Evolutionary conservation across 2,113 vertebrate species (phyloP), one percentile per base, ranked within the genome.

Genomic region (Butorides virescens): DNA sequence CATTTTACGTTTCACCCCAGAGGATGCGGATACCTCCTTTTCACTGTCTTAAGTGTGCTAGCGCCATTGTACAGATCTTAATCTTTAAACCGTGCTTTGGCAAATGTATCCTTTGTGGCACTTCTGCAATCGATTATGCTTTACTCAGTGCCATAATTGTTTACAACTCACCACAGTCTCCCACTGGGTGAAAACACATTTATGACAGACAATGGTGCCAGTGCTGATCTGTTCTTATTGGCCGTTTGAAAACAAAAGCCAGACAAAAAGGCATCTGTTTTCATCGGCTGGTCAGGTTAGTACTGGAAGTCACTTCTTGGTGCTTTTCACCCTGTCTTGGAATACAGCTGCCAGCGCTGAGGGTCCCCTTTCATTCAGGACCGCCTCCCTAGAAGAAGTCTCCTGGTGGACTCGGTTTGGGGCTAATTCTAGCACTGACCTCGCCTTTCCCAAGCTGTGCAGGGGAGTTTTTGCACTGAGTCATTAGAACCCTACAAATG

Each of bases 121-220:
- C 55, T 92, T 97, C 81, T 77, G 73, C 87, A 27, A 95, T 95
- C 3, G 1, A 56, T 92, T 96, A 81, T 83, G 62, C 80, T 89
- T 84, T 91, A 86, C 82, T 96, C 86, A 88, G 80, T 93, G 79
- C 74, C 59, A 55, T 91, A 77, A 95, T 88, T 97, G 95, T 97
- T 97, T 94, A 95, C 92, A 91, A 61, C 62, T 59, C 11, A 32
- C 73, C 79, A 63, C 86, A 90, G 75, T 75, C 90, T 95, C 93
- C 91, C 66, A 86, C 82, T 90, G 37, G 42, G 21, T 83, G 68
- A 73, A 95, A 92, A 95, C 61, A 95, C 93, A 91, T 96, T 95
- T 95, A 92, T 86, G 79, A 46, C 59, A 95, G 94, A 97, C 97
- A 98, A 97, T 98, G 94, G 97, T 97, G 94, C 93, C 97, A 97